Conservation (phyloP, 1,140 invertebrate genomes). For the Pomacea maculata region DNA sequence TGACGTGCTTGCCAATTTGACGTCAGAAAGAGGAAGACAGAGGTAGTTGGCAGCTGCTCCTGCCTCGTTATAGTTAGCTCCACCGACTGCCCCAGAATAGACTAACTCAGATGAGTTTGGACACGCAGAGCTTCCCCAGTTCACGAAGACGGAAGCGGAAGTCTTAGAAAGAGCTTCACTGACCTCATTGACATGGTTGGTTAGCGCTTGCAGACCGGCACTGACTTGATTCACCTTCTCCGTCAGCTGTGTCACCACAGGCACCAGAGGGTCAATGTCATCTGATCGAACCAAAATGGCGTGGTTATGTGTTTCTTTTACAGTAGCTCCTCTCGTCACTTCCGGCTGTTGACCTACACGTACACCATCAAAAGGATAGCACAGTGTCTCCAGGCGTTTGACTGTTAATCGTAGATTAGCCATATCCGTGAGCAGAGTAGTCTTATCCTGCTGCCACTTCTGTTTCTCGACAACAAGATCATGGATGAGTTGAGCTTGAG, state of each 20-base stretch:
- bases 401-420: too few relatives aligned
- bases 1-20: too few relatives aligned
- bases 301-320: neutral
- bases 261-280: neutral
- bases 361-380: too few relatives aligned
- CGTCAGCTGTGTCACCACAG: neutral
- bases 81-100: neutral
- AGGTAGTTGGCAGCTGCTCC: neutral
- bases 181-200: neutral
- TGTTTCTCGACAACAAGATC: too few relatives aligned
- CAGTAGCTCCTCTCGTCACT: too few relatives aligned
- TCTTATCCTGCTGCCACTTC: too few relatives aligned
- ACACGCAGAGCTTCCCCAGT: conserved; percentile 14
- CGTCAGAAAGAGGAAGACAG: too few relatives aligned
- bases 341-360: too few relatives aligned
- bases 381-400: too few relatives aligned
- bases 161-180: neutral
- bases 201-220: neutral
- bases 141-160: neutral
- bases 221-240: neutral
- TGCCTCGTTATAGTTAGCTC: neutral
- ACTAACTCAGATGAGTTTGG: neutral
- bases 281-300: neutral
- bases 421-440: too few relatives aligned
- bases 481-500: too few relatives aligned